These are phyloP conservation scores for Andrena cerasifolii DNA, from an alignment of 1,140 invertebrate species.

Conservation along the genomic window DNA sequence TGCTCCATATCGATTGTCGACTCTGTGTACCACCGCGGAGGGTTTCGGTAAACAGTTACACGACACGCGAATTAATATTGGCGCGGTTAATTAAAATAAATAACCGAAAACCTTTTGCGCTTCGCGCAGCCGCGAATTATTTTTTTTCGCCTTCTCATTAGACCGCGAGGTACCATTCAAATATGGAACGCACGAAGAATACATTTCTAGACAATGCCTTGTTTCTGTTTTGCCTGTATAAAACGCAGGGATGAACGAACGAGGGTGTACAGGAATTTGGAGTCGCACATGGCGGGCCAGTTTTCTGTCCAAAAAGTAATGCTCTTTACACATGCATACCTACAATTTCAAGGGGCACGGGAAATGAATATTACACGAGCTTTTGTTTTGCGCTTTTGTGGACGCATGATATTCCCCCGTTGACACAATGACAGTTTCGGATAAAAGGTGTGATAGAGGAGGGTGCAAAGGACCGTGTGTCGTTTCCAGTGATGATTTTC, in stretches of 20 bases:
- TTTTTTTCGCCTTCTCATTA: background rate
- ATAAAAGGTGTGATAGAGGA: no score
- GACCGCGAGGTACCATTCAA: background rate
- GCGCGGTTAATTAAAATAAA: conserved; percentile 46
- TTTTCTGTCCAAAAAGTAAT: background rate
- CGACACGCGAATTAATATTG: conserved; percentile 59
- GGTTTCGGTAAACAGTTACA: conserved; percentile 55
- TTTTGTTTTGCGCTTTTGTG: conserved; percentile 20
- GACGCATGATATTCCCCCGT: no score
- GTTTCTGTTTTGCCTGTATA: background rate
- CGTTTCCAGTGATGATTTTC: no score
- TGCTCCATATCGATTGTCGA: conserved; percentile 61
- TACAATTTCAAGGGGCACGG: background rate
- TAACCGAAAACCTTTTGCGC: background rate
- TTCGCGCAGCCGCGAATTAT: no score
- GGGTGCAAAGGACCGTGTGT: no score
- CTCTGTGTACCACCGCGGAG: conserved; percentile 27
- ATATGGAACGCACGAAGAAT: background rate
- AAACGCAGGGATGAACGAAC: background rate
- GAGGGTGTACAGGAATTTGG: background rate
- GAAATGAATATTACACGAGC: background rate
- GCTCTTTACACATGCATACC: background rate
- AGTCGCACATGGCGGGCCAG: no score
- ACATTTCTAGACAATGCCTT: background rate
- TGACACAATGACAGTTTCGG: no score